Evolutionary conservation across 2,888 invertebrate species (phyloP).

Genomic region (Pyrochroa serraticornis): DNA sequence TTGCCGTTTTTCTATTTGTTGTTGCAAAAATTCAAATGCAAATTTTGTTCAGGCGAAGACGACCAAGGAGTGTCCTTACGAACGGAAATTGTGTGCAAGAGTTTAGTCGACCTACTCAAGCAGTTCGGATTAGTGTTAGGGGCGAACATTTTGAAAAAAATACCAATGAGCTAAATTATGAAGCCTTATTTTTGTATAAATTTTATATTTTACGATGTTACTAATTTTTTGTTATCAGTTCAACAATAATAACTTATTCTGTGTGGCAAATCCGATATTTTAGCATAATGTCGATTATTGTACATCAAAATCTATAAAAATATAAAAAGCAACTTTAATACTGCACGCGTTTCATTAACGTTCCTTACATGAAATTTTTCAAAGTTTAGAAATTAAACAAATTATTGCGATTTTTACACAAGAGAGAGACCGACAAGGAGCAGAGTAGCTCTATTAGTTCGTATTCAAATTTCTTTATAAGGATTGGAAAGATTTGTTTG

Average conservation of each 20-base stretch:
- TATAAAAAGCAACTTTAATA: no score
- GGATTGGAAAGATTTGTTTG: no score
- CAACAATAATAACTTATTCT: background rate
- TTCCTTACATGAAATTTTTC: no score
- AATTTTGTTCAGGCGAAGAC: slow-evolving; percentile 27
- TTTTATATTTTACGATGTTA: slow-evolving; percentile 21
- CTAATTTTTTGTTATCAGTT: slow-evolving; percentile 3
- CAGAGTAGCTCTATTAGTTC: no score
- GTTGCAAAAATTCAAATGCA: background rate
- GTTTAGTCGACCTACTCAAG: slow-evolving; percentile 48
- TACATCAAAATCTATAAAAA: slow-evolving; percentile 5
- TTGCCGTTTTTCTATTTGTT: background rate
- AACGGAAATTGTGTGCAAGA: slow-evolving; percentile 51
- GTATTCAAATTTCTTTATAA: no score
- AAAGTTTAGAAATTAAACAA: no score
- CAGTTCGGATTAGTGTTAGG: slow-evolving; percentile 52
- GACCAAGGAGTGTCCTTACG: slow-evolving; percentile 44
- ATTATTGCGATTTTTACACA: no score
- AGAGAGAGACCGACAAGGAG: no score
- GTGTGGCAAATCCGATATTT: slow-evolving; percentile 24
- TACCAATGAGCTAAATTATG: slow-evolving; percentile 9
- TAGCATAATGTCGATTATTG: slow-evolving; percentile 21
- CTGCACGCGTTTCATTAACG: no score
- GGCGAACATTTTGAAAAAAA: slow-evolving; percentile 47
- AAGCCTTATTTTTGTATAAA: slow-evolving; percentile 24